These are phyloP conservation scores for Temnothorax rugatulus DNA, from an alignment of 2,888 invertebrate species.

Conservation along the genomic window DNA sequence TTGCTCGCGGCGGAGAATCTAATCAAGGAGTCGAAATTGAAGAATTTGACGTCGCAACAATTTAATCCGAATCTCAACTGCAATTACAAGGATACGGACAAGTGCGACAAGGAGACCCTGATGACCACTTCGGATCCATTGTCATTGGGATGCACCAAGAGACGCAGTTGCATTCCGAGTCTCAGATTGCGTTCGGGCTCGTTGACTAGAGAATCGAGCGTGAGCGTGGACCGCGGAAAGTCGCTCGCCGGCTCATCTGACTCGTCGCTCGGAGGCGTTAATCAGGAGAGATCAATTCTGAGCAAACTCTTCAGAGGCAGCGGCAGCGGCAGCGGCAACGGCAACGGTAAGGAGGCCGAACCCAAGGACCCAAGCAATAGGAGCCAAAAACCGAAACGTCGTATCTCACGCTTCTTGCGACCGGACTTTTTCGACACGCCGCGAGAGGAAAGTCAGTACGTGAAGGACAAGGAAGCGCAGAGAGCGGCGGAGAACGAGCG, in stretches of 20 bases:
- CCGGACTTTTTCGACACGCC: slow-evolving; percentile 93
- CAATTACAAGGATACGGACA: slow-evolving; percentile 81
- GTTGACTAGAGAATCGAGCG: slow-evolving; percentile 78
- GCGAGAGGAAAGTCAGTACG: slow-evolving; percentile 90
- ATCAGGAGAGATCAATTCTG: slow-evolving; percentile 87
- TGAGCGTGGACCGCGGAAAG: slow-evolving; percentile 63
- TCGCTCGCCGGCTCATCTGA: slow-evolving; percentile 75
- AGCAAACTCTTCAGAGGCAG: slow-evolving; percentile 87
- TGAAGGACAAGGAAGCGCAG: slow-evolving; percentile 85
- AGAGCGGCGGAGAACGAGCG: slow-evolving; percentile 87
- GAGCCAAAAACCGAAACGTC: slow-evolving; percentile 85
- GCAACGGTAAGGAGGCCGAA: slow-evolving; percentile 67
- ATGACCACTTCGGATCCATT: slow-evolving; percentile 75
- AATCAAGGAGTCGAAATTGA: slow-evolving; percentile 83
- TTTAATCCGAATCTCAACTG: slow-evolving; percentile 78
- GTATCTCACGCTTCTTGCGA: slow-evolving; percentile 91
- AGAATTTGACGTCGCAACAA: slow-evolving; percentile 76
- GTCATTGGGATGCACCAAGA: slow-evolving; percentile 64
- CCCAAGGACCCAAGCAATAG: slow-evolving; percentile 28
- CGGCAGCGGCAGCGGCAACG: slow-evolving; percentile 57
- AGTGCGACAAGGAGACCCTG: slow-evolving; percentile 80
- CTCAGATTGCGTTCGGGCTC: slow-evolving; percentile 81
- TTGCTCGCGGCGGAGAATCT: slow-evolving; percentile 83
- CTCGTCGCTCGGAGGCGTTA: slow-evolving; percentile 60
- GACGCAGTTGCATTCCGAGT: slow-evolving; percentile 82